A percentile compares a stretch with the other conserved stretches of the same genome.
phyloP scores from a whole-genome alignment of 2,797 vertebrate genomes.

The Sebastolobus altivelis region DNA sequence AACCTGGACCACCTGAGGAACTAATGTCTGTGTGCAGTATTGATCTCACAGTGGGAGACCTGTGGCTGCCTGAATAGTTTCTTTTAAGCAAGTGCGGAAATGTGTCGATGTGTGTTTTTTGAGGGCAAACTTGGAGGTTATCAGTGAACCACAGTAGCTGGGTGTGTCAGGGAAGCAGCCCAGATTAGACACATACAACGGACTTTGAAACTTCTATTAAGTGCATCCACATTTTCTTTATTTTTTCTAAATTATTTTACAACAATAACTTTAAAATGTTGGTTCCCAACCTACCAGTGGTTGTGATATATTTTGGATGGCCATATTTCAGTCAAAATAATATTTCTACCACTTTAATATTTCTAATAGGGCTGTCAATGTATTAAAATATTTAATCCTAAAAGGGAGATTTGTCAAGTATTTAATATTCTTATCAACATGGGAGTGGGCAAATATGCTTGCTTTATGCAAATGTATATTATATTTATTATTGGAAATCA shows the following conservation, averaged over 20 bases:
- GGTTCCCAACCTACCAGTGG: not conserved
- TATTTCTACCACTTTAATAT: not conserved
- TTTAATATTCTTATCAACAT: no score
- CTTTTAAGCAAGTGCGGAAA: conserved; percentile 19
- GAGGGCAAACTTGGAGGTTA: conserved; percentile 20
- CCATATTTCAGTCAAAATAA: not conserved
- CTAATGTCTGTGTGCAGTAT: conserved; percentile 29
- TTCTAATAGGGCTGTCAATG: not conserved
- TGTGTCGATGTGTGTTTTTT: conserved; percentile 23
- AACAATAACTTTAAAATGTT: not conserved
- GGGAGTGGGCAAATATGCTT: no score
- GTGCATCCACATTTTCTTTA: not conserved
- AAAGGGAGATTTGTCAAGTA: no score
- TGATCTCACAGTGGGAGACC: conserved; percentile 37
- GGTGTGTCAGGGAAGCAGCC: conserved; percentile 20
- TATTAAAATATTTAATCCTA: not conserved
- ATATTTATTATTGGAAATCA: no score
- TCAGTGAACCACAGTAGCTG: conserved; percentile 40
- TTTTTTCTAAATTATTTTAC: not conserved
- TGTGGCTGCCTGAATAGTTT: conserved; percentile 29
- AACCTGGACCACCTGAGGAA: conserved; percentile 25
- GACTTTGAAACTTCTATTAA: not conserved
- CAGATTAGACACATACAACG: not conserved
- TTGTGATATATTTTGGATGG: not conserved
- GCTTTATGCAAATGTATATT: no score